Evolutionary conservation across 2,888 invertebrate species (phyloP).

Genomic region (Macrophya alboannulata): DNA sequence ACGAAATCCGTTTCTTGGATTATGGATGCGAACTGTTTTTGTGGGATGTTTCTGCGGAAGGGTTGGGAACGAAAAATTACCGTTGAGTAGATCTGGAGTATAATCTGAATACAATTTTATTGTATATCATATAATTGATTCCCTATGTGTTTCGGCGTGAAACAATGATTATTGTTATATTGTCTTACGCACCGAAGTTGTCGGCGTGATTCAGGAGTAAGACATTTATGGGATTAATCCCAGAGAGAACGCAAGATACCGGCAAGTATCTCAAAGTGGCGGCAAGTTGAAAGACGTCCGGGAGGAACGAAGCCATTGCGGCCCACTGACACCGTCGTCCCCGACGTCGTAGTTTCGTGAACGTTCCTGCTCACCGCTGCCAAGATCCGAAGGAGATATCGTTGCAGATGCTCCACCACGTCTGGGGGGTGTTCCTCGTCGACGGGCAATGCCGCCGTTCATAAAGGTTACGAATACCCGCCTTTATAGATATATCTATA

Average conservation of each 20-base stretch:
- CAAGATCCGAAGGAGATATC: conserved; percentile 52
- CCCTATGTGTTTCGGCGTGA: conserved; percentile 14
- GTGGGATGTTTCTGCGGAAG: background rate
- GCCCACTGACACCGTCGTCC: conserved; percentile 54
- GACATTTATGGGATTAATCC: conserved; percentile 46
- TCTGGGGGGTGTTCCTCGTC: conserved; percentile 52
- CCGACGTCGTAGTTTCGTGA: conserved; percentile 44
- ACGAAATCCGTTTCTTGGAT: background rate
- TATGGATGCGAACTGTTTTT: background rate
- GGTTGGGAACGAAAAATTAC: background rate
- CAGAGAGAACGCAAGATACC: conserved; percentile 28
- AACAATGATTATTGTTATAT: conserved; percentile 49
- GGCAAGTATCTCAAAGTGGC: conserved; percentile 47
- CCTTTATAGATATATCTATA: conserved; percentile 26
- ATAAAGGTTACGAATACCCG: conserved; percentile 46
- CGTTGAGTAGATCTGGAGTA: background rate
- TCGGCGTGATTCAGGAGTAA: conserved; percentile 42
- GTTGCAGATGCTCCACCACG: conserved; percentile 46
- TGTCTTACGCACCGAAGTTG: conserved; percentile 10
- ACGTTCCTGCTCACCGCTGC: conserved; percentile 50
- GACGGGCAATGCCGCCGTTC: conserved; percentile 41
- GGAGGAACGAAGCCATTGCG: conserved; percentile 48
- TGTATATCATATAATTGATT: conserved; percentile 26
- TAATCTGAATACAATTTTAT: conserved; percentile 10
- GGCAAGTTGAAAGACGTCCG: conserved; percentile 53